Base-by-base conservation (phyloP, 2,888 invertebrate species). In the Rhagophthalmus giganteus region DNA sequence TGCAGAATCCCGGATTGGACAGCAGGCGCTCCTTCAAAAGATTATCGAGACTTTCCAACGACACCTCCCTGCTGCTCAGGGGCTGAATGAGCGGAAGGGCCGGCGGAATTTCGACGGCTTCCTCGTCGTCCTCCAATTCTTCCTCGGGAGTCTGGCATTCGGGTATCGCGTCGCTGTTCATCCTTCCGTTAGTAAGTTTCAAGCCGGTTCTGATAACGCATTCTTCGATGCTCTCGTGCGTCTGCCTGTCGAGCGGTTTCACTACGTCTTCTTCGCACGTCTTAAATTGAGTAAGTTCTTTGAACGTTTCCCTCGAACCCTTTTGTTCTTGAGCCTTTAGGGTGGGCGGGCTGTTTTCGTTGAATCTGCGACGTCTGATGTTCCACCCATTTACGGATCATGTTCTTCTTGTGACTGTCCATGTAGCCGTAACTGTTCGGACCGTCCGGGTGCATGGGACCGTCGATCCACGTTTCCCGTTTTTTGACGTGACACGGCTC, bases 391-490 rank as follows among this genome's bases (percentile, higher is more conserved):
- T 92, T 88, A 34, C 90, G 79, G 39, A 94, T 94, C 94, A 94
- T 94, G 63, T 87, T 88, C 73, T 92, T 91, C 71, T 94, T 94
- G 65, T 92, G 91, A 62, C 83, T 89, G 66, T 94, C 94, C 93
- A 94, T 93, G 66, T 90, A 93, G 0, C 94, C 90, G 68, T 94
- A 93, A 0, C 88, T 85, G 42, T 79, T 64, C 76, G 70, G 63
- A 59, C 73, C 76, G 47, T 76, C 76, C 64, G 77, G 76, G 63
- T 89, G 87, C 81, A 90, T 87, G 1, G 96, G 96, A 0, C 96
- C 96, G 72, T 96, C 96, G 42, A 96, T 89, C 96, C 96, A 96
- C 1, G 92, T 93, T 76, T 95, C 96, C 31, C 87, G 80, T 73
- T 91, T 89, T 66, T 89, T 88, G 2, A 82, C 79, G 70, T 88